Evolutionary conservation across 2,797 vertebrate species (phyloP).

Genomic region (Onychomys arenicola): DNA sequence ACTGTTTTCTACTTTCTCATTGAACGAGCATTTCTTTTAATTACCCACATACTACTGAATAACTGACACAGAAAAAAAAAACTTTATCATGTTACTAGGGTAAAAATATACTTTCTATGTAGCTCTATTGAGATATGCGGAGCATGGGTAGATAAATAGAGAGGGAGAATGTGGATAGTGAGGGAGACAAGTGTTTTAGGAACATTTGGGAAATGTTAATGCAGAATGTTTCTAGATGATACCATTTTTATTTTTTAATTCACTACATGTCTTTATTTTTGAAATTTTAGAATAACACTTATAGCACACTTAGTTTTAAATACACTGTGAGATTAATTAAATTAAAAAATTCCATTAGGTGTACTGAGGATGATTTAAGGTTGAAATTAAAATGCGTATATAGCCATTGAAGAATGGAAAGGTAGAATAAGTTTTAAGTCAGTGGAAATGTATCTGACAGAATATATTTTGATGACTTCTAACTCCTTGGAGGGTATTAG

Average conservation of each 20-base stretch:
- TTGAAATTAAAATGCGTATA: slow-evolving; percentile 37
- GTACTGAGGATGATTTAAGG: slow-evolving; percentile 57
- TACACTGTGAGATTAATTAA: slow-evolving; percentile 57
- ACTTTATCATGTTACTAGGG: background rate
- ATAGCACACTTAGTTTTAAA: slow-evolving; percentile 53
- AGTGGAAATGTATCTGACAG: background rate
- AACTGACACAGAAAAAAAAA: background rate
- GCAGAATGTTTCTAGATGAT: slow-evolving; percentile 35
- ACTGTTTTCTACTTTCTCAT: background rate
- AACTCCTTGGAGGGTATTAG: background rate
- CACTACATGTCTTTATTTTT: slow-evolving; percentile 71
- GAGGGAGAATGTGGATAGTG: background rate
- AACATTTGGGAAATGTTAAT: slow-evolving; percentile 59
- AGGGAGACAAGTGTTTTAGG: background rate
- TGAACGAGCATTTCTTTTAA: background rate
- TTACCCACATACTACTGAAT: background rate
- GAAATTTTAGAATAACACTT: slow-evolving; percentile 40
- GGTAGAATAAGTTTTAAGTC: background rate
- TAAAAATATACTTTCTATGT: slow-evolving; percentile 2
- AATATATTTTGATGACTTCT: background rate
- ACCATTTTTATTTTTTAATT: slow-evolving; percentile 66
- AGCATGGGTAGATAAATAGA: background rate
- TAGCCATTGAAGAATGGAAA: slow-evolving; percentile 28
- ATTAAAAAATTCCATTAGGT: slow-evolving; percentile 64
- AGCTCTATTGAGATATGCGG: background rate